Evolutionary conservation across 2,888 invertebrate species (phyloP).

Genomic region (Meteorus cinctellus): DNA sequence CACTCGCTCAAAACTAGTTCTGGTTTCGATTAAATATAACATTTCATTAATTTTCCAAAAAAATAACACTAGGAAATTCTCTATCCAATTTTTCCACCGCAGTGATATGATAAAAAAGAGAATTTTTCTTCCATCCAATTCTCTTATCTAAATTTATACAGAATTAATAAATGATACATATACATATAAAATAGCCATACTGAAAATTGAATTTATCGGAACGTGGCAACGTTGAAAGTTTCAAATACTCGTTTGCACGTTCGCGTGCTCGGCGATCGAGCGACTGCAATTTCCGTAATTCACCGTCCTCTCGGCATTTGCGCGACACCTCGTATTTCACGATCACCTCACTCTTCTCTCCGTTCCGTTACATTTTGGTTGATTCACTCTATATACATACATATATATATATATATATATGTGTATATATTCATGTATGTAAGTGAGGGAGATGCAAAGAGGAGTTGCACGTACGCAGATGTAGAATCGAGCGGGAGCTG

Average conservation of each 20-base stretch:
- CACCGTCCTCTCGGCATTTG: conserved; percentile 27
- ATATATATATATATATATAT: background rate
- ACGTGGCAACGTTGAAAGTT: conserved; percentile 14
- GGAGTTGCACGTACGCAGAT: background rate
- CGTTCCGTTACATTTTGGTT: background rate
- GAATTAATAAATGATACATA: background rate
- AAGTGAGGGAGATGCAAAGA: background rate
- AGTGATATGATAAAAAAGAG: background rate
- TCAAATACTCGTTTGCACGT: conserved; percentile 33
- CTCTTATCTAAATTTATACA: background rate
- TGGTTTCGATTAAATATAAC: too few species aligned
- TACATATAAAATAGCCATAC: background rate
- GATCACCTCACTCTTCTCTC: conserved; percentile 20
- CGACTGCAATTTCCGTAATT: conserved; percentile 37
- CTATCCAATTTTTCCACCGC: too few species aligned
- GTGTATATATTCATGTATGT: background rate
- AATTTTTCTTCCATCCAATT: background rate
- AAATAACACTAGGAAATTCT: too few species aligned
- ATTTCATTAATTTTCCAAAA: too few species aligned
- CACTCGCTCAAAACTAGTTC: too few species aligned
- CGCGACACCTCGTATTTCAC: conserved; percentile 38
- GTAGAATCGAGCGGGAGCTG: conserved; percentile 4
- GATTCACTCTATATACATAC: background rate
- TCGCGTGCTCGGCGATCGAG: conserved; percentile 16
- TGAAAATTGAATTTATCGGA: conserved; percentile 22